Evolutionary conservation across 2,888 invertebrate genomes (phyloP), one percentile per base, ranked within the genome.

Genomic region (Nemotelus nigrinus): DNA sequence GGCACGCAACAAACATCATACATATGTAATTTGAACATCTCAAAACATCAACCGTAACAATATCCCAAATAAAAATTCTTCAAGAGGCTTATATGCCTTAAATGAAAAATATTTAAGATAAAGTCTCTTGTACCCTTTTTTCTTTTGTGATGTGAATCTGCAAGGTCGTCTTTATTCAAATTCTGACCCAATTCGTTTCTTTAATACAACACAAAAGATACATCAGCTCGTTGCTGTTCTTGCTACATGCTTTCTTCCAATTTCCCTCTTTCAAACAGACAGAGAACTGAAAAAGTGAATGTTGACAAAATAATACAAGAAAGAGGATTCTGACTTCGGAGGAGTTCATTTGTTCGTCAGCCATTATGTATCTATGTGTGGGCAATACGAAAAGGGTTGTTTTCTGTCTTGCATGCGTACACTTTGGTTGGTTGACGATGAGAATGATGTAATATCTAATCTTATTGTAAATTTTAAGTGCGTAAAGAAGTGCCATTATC

Each of bases 141-240:
- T 25, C 25, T 25, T 25, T 25, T 25, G 25, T 25, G 25, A 25
- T 25, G 25, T 25, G 43, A 63, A 39, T 63, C 63, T 41, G 41
- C 63, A 63, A 63, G 7, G 41, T 41, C 41, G 41, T 41, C 8
- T 43, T 63, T 63, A 63, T 63, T 63, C 63, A 63, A 63, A 63
- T 63, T 63, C 43, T 43, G 63, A 63, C 63, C 63, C 63, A 63
- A 41, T 63, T 63, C 43, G 8, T 3, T 25, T 5, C 25, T 25
- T 25, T 25, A 25, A 25, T 25, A 25, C 25, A 25, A 25, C 25
- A 25, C 25, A 25, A 25, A 25, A 25, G 25, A 25, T 25, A 25
- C 25, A 25, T 25, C 25, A 25, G 25, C 25, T 25, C 25, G 25
- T 25, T 25, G 25, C 25, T 25, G 25, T 25, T 25, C 25, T 25